These are phyloP conservation scores for Tanypteryx hageni DNA, from an alignment of 2,888 invertebrate species.

Conservation along the genomic window DNA sequence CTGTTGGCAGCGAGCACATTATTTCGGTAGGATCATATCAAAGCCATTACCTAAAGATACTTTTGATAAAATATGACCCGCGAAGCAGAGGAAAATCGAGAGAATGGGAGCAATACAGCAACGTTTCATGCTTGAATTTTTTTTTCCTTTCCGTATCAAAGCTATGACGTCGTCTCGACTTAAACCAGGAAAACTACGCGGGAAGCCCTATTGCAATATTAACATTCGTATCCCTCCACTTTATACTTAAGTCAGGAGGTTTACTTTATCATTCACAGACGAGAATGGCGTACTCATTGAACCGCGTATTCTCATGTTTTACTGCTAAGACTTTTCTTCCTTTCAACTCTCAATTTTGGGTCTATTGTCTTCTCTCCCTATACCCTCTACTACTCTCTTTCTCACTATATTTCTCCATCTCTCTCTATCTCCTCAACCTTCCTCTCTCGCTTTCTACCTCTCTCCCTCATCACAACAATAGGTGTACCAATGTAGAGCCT, in stretches of 20 bases:
- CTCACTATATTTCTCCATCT: neutral
- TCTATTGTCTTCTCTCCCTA: constrained; percentile 31
- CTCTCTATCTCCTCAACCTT: neutral
- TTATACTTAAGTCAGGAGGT: constrained; percentile 42
- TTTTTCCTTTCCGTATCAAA: constrained; percentile 34
- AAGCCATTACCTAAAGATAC: neutral
- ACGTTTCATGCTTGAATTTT: neutral
- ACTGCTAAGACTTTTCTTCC: constrained; percentile 51
- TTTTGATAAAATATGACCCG: neutral
- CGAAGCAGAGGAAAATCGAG: neutral
- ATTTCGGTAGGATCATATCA: neutral
- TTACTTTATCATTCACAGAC: constrained; percentile 37
- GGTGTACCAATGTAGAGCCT: neutral
- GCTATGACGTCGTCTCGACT: constrained; percentile 10
- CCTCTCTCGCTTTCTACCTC: neutral
- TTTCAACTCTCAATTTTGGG: neutral
- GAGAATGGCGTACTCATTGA: constrained; percentile 50
- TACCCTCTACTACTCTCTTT: neutral
- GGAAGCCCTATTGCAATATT: constrained; percentile 43
- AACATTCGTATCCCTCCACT: neutral
- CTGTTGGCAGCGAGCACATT: too few relatives aligned
- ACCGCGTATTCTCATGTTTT: constrained; percentile 39
- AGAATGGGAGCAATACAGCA: neutral
- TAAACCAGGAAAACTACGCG: constrained; percentile 20
- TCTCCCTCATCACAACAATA: neutral